Evolutionary conservation across 2,888 invertebrate species (phyloP), one percentile per base, ranked within the genome.

Genomic region (Frankliniella fusca): DNA sequence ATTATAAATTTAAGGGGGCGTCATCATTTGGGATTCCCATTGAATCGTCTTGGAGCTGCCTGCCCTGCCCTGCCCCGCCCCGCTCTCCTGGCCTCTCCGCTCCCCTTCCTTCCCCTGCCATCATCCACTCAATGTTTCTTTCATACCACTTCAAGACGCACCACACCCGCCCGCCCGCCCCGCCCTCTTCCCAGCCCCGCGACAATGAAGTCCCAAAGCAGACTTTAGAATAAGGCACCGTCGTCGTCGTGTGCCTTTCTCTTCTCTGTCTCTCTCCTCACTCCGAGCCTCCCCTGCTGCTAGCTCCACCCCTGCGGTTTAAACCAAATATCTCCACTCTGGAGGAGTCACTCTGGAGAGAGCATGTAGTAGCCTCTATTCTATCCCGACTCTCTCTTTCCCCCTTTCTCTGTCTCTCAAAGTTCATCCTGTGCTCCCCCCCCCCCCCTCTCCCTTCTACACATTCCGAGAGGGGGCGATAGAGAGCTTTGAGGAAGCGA

Each of bases 71-170:
- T n/a, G n/a, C n/a, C n/a, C n/a, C n/a, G n/a, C n/a, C n/a, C n/a
- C n/a, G n/a, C n/a, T n/a, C n/a, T n/a, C n/a, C n/a, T n/a, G n/a
- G n/a, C n/a, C 38, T 38, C 38, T 38, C 38, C 38, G 38, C 38
- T 2, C 38, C 38, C 5, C 38, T 5, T 5, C 38, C 38, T 38
- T 38, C 61, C 61, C 61, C 61, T n/a, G 61, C 61, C 61, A 61
- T 61, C 38, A 38, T 38, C 38, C 38, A 38, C 38, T 20, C 54
- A 54, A 54, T 54, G 70, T 23, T 23, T 76, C 70, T 76, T 76
- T 76, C 70, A 76, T 76, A 27, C 70, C 70, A 76, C 70, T 76
- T 27, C 70, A 76, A 27, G 70, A 10, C n/a, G 70, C 70, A 11
- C 23, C 70, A 23, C 70, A 23, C 70, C 23, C 27, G 23, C 61